Evolutionary conservation across 1,140 invertebrate species (phyloP), one percentile per base, ranked within the genome.

Genomic region (Dendrolimus punctatus): DNA sequence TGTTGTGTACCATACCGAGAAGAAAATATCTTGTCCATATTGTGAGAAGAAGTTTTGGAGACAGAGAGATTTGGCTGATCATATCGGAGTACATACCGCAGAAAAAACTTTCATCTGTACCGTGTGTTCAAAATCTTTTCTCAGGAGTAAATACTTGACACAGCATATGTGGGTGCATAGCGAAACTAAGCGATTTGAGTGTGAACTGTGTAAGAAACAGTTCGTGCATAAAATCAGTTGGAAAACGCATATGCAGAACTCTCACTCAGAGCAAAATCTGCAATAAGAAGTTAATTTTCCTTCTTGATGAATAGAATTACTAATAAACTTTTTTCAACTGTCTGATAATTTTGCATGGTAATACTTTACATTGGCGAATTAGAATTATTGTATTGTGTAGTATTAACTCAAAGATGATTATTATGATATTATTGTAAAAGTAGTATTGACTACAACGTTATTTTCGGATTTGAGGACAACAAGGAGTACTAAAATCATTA

Each of bases 161-260:
- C 66, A 68, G 9, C 85, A 87, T 51, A 73, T 82, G 72, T 73
- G 74, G 56, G 71, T 74, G 40, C 91, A 92, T 59, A 90, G 88
- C 0, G 86, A 88, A 0, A 88, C 90, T 57, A 84, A 88, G 44
- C 90, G 89, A 4, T 91, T 87, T 58, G 71, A 85, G 39, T 92
- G 91, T 66, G 76, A 88, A 58, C 57, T 89, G 36, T 92, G 91
- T 65, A 86, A 87, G 4, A 88, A 89, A 54, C 68, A 80, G 6
- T 91, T 91, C 66, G 87, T 85, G 38, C 89, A 90, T 42, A 61
- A 57, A 43, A 60, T 62, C 9, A 61, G 60, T 36, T 68, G 60
- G 57, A 68, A 62, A 44, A 58, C 60, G 6, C 71, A 73, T 58
- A 66, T 73, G 63, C 36, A 46, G 10, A 46, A 46, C 23, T 46